Evolutionary conservation across 2,888 invertebrate genomes (phyloP), one percentile per base, ranked within the genome.

Genomic region (Beris morrisii): DNA sequence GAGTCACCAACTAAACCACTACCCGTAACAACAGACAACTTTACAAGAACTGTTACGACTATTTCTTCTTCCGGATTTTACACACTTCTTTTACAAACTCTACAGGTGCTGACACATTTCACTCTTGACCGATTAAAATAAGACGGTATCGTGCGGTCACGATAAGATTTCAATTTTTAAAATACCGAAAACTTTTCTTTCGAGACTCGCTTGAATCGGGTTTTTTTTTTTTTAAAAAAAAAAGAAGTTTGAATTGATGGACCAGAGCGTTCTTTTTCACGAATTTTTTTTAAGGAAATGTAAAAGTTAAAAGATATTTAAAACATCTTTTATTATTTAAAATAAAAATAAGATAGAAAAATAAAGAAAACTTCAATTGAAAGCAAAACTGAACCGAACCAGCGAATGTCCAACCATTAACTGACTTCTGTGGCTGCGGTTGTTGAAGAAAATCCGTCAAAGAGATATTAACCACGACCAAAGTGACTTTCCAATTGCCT

Each of bases 361-460:
- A n/a, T 11, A 48, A 48, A 48, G 15, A 48, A 48, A 48, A 44
- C 53, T 64, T 54, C 12, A 38, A 64, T 54, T 59, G 59, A 65
- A 67, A 65, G 22, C 65, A 63, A 65, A 55, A 67, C 63, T 58
- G 54, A 65, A 69, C 69, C 69, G 67, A 67, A 65, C 64, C 30
- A 65, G 48, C 61, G 63, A 64, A 48, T 65, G 67, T 67, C 63
- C 67, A 67, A 65, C 65, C 54, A 65, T 63, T 65, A 65, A 69
- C 69, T 69, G 69, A 69, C 44, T 64, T 50, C 54, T 53, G 11
- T 30, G 54, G 50, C 54, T 67, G 64, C 30, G 53, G 67, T 38
- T 63, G 55, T 56, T 55, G 50, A 65, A 61, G 65, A 65, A 57
- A 65, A 48, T 59, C 68, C 53, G 50, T 61, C 61, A 22, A 50